These are phyloP conservation scores for Odontocerum albicorne DNA, from an alignment of 2,888 invertebrate genomes.

Conservation along the genomic window DNA sequence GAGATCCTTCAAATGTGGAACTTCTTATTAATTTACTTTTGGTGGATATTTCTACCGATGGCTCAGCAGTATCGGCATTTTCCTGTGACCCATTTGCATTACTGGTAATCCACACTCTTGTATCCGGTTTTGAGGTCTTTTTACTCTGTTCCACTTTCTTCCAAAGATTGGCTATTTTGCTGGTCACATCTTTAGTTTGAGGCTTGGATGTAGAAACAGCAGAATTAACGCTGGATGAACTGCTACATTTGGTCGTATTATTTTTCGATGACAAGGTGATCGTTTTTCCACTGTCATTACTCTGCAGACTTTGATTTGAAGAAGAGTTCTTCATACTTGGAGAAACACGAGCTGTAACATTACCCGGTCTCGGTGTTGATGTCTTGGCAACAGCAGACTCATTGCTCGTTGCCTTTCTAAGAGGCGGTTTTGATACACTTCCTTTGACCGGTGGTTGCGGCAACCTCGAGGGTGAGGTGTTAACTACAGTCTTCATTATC, in stretches of 20 bases:
- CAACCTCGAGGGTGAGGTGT: constrained; percentile 53
- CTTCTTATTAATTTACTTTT: constrained; percentile 54
- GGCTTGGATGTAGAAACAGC: constrained; percentile 55
- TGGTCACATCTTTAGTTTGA: constrained; percentile 64
- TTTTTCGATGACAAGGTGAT: constrained; percentile 47
- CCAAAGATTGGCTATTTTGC: constrained; percentile 81
- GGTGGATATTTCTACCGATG: background rate
- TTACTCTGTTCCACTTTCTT: constrained; percentile 74
- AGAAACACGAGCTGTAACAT: constrained; percentile 39
- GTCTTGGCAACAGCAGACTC: constrained; percentile 41
- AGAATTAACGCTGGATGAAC: constrained; percentile 63
- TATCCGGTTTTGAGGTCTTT: constrained; percentile 61
- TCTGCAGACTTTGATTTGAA: constrained; percentile 60
- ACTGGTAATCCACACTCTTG: constrained; percentile 61
- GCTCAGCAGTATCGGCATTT: background rate
- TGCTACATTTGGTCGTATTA: constrained; percentile 44
- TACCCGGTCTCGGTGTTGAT: constrained; percentile 39
- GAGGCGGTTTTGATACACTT: constrained; percentile 40
- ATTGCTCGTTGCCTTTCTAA: constrained; percentile 41
- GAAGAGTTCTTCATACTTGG: constrained; percentile 51
- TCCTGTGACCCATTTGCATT: constrained; percentile 16
- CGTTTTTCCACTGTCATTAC: constrained; percentile 54
- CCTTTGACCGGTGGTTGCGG: constrained; percentile 46
- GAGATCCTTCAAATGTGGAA: constrained; percentile 66
- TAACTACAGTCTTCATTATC: constrained; percentile 39